Conservation (phyloP, 1,140 invertebrate genomes). For the Drosophila simulans region DNA sequence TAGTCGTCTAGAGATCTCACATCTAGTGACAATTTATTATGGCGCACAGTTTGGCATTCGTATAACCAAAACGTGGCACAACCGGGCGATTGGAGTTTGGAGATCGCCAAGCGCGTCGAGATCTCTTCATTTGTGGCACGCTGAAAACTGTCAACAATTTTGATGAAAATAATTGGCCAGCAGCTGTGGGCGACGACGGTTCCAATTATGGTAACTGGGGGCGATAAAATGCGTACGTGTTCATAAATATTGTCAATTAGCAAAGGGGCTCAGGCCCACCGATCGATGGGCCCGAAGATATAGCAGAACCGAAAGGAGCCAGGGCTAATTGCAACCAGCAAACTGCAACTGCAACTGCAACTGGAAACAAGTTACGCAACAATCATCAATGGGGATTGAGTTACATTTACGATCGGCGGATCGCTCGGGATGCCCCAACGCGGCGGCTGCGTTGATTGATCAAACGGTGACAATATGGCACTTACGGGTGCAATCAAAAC, state of each 20-base stretch:
- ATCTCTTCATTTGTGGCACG: conserved; percentile 69
- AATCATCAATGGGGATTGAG: conserved; percentile 77
- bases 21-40: conserved; percentile 69
- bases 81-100: conserved; percentile 1
- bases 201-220: conserved; percentile 67
- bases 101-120: conserved; percentile 23
- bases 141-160: conserved; percentile 77
- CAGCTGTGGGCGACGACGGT: conserved; percentile 54
- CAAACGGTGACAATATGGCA: conserved; percentile 83
- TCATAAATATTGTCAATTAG: conserved; percentile 84
- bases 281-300: conserved; percentile 48
- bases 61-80: conserved; percentile 71
- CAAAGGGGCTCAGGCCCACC: conserved; percentile 30
- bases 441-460: conserved; percentile 76
- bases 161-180: conserved; percentile 81
- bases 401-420: conserved; percentile 73
- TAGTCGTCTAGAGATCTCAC: conserved; percentile 34
- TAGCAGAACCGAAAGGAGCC: conserved; percentile 23
- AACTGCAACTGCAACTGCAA: conserved; percentile 14
- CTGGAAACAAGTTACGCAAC: conserved; percentile 77
- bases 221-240: conserved; percentile 83
- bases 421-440: conserved; percentile 3
- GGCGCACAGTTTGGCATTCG: conserved; percentile 62
- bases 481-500: conserved; percentile 78
- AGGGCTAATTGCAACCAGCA: conserved; percentile 59